Conservation (phyloP, 2,797 vertebrate species). For the Strix occidentalis region DNA sequence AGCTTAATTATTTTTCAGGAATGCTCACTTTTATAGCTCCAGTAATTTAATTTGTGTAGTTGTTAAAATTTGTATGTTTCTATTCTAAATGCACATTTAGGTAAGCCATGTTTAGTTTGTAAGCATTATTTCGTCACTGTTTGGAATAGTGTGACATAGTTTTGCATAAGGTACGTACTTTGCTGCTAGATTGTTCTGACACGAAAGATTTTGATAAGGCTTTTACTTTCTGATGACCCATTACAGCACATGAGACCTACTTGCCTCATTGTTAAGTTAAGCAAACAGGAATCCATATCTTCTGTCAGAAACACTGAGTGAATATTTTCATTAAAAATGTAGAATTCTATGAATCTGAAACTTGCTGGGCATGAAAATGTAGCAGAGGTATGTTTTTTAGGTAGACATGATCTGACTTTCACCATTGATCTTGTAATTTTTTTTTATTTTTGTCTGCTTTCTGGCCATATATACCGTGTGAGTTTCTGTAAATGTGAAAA, state of each 20-base stretch:
- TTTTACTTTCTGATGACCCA: not conserved
- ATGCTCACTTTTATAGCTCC: not conserved
- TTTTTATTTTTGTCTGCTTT: constrained; percentile 40
- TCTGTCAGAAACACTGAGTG: not conserved
- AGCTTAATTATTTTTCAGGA: not conserved
- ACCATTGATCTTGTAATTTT: not conserved
- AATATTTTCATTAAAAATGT: not conserved
- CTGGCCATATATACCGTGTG: not conserved
- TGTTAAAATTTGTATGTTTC: not conserved
- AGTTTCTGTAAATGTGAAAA: constrained; percentile 16
- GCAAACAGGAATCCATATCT: not conserved
- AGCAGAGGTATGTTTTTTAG: not conserved
- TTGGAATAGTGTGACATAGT: not conserved
- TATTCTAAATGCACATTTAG: not conserved
- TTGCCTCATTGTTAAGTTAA: not conserved
- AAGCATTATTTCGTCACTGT: not conserved
- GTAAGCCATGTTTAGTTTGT: not conserved
- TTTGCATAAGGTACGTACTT: not conserved
- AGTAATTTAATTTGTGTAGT: not conserved
- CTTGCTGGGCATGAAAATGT: not conserved
- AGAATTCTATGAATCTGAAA: not conserved
- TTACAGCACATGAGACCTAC: not conserved
- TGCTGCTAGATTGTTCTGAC: not conserved
- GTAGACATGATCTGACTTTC: not conserved
- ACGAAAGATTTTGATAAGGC: not conserved